phyloP scores from a whole-genome alignment of 2,888 invertebrate genomes.

The Limnephilus rhombicus region DNA sequence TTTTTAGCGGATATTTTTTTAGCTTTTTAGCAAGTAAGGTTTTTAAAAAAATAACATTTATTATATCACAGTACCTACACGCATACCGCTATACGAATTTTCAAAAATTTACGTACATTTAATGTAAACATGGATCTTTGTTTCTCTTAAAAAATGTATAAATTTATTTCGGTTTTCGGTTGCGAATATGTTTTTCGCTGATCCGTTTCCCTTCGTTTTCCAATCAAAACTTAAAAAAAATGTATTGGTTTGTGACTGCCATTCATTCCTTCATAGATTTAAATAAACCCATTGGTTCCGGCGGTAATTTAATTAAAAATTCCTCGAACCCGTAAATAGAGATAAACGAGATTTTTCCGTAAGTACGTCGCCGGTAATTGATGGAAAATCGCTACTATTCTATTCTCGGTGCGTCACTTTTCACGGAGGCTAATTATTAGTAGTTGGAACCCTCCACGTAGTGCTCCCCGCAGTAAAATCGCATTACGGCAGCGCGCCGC shows the following conservation, averaged over 20 bases:
- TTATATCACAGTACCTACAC: too few relatives aligned
- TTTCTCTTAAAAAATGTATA: too few relatives aligned
- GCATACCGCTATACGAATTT: too few relatives aligned
- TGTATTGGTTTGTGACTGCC: neutral
- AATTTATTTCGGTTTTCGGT: neutral
- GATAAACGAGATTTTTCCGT: neutral
- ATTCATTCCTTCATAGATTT: neutral
- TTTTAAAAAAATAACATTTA: too few relatives aligned
- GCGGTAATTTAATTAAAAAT: neutral
- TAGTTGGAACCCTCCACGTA: conserved; percentile 17
- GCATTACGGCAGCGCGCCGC: conserved; percentile 49
- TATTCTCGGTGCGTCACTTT: conserved; percentile 24
- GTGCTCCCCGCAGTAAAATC: conserved; percentile 57
- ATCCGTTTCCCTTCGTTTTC: neutral
- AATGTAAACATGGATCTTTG: too few relatives aligned
- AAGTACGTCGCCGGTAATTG: neutral
- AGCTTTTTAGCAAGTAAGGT: too few relatives aligned
- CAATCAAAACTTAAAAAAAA: neutral
- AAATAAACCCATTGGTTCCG: neutral
- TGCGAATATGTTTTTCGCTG: neutral
- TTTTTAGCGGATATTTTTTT: too few relatives aligned
- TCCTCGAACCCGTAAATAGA: neutral
- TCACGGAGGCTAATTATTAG: conserved; percentile 47
- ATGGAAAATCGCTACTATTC: neutral
- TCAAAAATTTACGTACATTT: too few relatives aligned